phyloP scores from a whole-genome alignment of 2,888 invertebrate species.

The Tineola bisselliella region DNA sequence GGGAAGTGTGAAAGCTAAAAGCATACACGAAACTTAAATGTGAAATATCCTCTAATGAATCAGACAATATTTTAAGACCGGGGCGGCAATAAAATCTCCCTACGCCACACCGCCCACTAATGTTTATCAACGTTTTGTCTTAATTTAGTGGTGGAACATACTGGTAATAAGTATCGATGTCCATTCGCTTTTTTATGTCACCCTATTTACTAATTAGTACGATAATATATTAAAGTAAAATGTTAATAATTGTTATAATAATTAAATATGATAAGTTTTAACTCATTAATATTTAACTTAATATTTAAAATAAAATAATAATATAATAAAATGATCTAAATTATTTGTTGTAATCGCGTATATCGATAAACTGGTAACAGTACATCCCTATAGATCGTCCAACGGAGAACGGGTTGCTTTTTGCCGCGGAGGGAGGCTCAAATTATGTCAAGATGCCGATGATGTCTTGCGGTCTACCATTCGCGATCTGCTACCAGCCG shows the following conservation, averaged over 20 bases:
- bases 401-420: constrained; percentile 23
- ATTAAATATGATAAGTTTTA: no score
- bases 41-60: constrained; percentile 67
- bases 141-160: constrained; percentile 29
- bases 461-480: constrained; percentile 19
- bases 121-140: constrained; percentile 63
- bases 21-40: constrained; percentile 63
- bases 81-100: constrained; percentile 63
- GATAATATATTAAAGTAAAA: no score
- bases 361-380: background rate
- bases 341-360: background rate
- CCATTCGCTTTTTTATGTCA: no score
- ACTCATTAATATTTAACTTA: no score
- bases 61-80: constrained; percentile 67
- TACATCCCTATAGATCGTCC: constrained; percentile 29
- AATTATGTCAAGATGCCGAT: constrained; percentile 42
- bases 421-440: constrained; percentile 28
- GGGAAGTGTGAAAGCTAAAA: constrained; percentile 35
- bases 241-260: no score
- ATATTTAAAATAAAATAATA: background rate
- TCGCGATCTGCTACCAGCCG: constrained; percentile 13
- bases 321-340: background rate
- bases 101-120: constrained; percentile 40
- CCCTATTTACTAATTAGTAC: no score
- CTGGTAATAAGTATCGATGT: constrained; percentile 58